Conservation (phyloP, 2,797 vertebrate species). For the Momotus momota region DNA sequence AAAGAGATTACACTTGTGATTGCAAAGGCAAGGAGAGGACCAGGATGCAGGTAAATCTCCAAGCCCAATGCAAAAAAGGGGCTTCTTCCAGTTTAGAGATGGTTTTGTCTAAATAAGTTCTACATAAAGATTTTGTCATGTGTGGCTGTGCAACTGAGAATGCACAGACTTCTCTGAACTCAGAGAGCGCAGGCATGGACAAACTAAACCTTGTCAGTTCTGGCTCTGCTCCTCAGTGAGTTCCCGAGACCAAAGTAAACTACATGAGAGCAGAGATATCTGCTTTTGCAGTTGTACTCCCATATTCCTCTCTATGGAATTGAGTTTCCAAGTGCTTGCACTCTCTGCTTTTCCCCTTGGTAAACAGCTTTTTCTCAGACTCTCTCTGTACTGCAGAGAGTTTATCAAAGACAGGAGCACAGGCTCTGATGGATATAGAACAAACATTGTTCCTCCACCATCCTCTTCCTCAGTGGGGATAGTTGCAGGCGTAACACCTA, state of each 20-base stretch:
- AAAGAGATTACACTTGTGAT: background rate
- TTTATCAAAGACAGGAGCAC: background rate
- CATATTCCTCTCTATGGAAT: background rate
- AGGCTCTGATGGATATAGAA: background rate
- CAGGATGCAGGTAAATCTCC: background rate
- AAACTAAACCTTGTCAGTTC: background rate
- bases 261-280: background rate
- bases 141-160: background rate
- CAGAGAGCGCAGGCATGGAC: rapidly evolving
- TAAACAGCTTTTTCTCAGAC: background rate
- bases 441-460: background rate
- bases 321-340: background rate
- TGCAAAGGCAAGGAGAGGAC: background rate
- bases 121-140: background rate
- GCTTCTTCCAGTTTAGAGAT: background rate
- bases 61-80: background rate
- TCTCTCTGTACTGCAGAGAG: background rate
- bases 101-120: background rate
- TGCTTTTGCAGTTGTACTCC: background rate
- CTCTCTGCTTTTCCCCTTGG: background rate
- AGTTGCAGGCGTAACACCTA: background rate
- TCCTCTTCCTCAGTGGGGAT: background rate
- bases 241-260: background rate
- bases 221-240: background rate
- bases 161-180: background rate